Percentiles rank a stretch among this genome's conserved stretches.
Evolutionary conservation across 2,888 invertebrate species (phyloP).

Genomic region (Hedychridium roseum): DNA sequence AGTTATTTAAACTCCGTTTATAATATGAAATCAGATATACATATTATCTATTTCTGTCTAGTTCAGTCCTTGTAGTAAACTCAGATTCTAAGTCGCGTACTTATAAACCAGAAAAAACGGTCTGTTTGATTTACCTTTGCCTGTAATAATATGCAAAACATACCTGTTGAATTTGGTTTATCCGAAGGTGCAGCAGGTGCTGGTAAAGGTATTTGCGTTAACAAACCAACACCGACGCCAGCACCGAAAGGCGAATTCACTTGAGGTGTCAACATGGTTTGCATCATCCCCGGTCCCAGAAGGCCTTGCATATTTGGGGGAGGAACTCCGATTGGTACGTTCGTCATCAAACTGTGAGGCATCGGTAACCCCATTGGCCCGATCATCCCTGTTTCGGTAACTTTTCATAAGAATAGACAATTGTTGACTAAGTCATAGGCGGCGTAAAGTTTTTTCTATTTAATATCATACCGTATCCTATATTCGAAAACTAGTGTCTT

Average conservation of each 20-base stretch:
- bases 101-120: too few relatives aligned
- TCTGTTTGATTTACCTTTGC: too few relatives aligned
- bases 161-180: constrained; percentile 60
- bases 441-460: too few relatives aligned
- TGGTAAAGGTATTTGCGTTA: constrained; percentile 62
- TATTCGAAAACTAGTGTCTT: too few relatives aligned
- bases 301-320: constrained; percentile 67
- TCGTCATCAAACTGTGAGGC: constrained; percentile 66
- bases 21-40: too few relatives aligned
- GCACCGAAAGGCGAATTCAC: constrained; percentile 61
- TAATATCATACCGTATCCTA: too few relatives aligned
- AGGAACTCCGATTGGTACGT: constrained; percentile 68
- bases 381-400: constrained; percentile 54
- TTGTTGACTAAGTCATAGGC: too few relatives aligned
- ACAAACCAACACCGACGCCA: constrained; percentile 54
- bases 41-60: too few relatives aligned
- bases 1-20: too few relatives aligned
- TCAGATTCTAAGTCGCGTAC: too few relatives aligned
- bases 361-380: constrained; percentile 67
- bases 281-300: constrained; percentile 61
- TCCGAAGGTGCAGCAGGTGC: constrained; percentile 61
- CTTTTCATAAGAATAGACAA: constrained; percentile 3
- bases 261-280: constrained; percentile 55
- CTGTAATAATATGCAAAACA: too few relatives aligned
- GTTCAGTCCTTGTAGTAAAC: too few relatives aligned